These are phyloP conservation scores for Lamellibrachia satsuma DNA, from an alignment of 2,888 invertebrate genomes.

Conservation along the genomic window DNA sequence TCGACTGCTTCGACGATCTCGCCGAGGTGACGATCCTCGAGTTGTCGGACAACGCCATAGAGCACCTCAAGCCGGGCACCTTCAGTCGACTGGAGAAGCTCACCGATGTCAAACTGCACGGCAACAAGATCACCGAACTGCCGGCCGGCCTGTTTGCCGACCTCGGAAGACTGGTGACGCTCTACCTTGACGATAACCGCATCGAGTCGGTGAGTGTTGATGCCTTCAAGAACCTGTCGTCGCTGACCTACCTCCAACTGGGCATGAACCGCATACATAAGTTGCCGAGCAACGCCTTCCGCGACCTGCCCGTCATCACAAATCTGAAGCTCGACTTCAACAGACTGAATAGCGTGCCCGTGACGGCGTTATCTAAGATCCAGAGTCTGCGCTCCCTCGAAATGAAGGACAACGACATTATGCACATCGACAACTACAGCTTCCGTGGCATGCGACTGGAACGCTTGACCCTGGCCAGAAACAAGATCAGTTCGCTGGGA, in stretches of 20 bases:
- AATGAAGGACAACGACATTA: constrained; percentile 30
- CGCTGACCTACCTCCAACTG: constrained; percentile 34
- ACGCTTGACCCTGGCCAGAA: constrained; percentile 30
- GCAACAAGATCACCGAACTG: constrained; percentile 32
- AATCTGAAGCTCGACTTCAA: constrained; percentile 33
- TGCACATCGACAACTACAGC: constrained; percentile 21
- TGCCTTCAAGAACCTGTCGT: constrained; percentile 30
- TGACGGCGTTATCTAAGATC: constrained; percentile 26
- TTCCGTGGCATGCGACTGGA: constrained; percentile 34
- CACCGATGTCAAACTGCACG: constrained; percentile 30
- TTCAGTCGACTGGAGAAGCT: constrained; percentile 24
- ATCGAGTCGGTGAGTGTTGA: constrained; percentile 24
- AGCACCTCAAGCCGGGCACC: constrained; percentile 27
- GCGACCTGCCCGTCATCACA: constrained; percentile 26
- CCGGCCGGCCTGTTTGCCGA: constrained; percentile 31
- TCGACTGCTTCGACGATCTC: constrained; percentile 27
- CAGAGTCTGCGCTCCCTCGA: constrained; percentile 30
- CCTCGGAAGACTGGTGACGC: constrained; percentile 23
- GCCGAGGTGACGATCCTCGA: constrained; percentile 28
- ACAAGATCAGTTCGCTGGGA: constrained; percentile 26
- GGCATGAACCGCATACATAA: constrained; percentile 29
- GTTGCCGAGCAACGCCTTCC: constrained; percentile 31
- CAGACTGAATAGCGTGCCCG: constrained; percentile 28
- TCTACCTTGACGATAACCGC: constrained; percentile 34
- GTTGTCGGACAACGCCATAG: constrained; percentile 35